Base-by-base conservation (phyloP, 2,797 vertebrate genomes). In the Lophotriccus pileatus region DNA sequence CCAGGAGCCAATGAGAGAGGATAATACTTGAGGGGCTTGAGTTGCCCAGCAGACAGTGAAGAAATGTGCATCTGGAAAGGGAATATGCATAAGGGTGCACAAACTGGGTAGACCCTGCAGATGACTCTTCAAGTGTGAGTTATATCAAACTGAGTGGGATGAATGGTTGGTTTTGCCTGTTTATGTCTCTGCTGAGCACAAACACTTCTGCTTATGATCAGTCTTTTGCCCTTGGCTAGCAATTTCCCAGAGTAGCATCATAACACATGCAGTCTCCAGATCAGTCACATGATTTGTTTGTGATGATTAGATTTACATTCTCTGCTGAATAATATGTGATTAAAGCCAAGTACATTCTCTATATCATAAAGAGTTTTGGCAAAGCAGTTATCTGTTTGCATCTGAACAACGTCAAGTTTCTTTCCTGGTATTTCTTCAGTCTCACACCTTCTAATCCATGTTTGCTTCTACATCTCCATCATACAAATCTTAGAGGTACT, bases 161-260 rank as follows among this genome's bases (percentile, higher is more conserved):
- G 30, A 69, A 46, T 68, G 64, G 34, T 77, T 83, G 7, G 0
- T 88, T 75, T 68, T 90, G 49, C 53, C 58, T 68, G 53, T 49
- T 70, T 60, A 7, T 73, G n/a, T 50, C 66, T 90, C 58, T 93
- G 69, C 78, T 15, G 58, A 94, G 46, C 58, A 66, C 66, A 78
- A 91, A 30, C 66, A 37, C 73, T 59, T 28, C 25, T 14, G n/a
- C 55, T 84, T 53, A 78, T 60, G 62, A 88, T 62, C 14, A 50
- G 64, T 43, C 59, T 93, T 85, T 89, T 92, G 63, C 87, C 79
- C 68, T 77, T 85, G 84, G 55, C 70, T 66, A 76, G 43, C 55
- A 66, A 9, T 89, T 89, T 89, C 59, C 30, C 44, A 59, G 67
- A 63, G 46, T 9, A 55, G 43, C 64, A 83, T 50, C 67, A 7